A percentile compares a stretch with the other conserved stretches of the same genome.
phyloP scores from a whole-genome alignment of 2,113 vertebrate species.

The Pogonocichla stellata region DNA sequence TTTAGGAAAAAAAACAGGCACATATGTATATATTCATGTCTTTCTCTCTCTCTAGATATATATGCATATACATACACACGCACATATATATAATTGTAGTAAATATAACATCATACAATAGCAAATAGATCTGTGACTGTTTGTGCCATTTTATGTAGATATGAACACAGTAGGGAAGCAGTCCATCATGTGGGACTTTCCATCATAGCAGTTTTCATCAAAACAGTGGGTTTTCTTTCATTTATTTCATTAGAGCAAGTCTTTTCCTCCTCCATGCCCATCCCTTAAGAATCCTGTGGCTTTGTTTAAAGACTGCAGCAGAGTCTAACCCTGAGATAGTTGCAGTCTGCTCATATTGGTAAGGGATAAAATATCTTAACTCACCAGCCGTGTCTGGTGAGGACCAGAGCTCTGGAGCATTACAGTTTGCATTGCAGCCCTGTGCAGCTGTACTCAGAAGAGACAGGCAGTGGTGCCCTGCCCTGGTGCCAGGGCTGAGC shows the following conservation, averaged over 20 bases:
- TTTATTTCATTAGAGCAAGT: background rate
- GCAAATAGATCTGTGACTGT: background rate
- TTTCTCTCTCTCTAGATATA: accelerated
- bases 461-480: background rate
- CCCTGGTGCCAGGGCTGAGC: background rate
- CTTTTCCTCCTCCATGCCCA: background rate
- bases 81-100: background rate
- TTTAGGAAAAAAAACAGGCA: background rate
- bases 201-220: background rate
- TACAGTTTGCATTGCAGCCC: background rate
- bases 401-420: background rate
- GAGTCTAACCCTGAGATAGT: background rate
- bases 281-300: background rate
- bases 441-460: background rate
- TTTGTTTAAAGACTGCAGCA: background rate
- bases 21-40: accelerated
- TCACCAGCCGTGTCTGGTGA: background rate
- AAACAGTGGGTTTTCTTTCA: background rate
- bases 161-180: background rate
- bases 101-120: background rate
- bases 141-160: background rate
- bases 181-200: background rate
- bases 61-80: background rate
- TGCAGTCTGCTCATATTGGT: background rate
- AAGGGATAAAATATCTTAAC: background rate